phyloP scores from a whole-genome alignment of 2,797 vertebrate genomes.

The Gobionotothen gibberifrons region DNA sequence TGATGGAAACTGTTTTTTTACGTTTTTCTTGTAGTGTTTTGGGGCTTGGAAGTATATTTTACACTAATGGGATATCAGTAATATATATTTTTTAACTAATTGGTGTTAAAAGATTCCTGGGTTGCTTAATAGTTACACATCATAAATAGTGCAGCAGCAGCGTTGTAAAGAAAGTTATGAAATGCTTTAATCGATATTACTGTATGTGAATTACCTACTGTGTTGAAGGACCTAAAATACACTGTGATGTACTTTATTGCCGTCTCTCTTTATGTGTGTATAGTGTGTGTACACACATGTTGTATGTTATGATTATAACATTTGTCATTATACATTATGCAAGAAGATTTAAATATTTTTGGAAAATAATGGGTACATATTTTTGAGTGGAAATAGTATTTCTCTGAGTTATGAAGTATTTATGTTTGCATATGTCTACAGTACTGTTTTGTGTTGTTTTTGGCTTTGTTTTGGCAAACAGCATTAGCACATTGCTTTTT shows the following conservation, averaged over 20 bases:
- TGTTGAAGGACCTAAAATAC: neutral
- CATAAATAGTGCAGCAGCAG: neutral
- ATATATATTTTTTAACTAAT: neutral
- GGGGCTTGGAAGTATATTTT: neutral
- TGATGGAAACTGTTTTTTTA: neutral
- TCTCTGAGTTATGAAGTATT: slow-evolving; percentile 32
- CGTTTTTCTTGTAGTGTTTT: neutral
- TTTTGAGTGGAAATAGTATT: neutral
- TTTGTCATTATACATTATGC: slow-evolving; percentile 1
- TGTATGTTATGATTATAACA: neutral
- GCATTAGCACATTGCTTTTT: neutral
- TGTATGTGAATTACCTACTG: neutral
- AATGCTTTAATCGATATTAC: neutral
- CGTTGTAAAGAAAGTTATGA: neutral
- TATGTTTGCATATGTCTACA: neutral
- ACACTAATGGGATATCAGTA: neutral
- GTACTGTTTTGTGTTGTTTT: neutral
- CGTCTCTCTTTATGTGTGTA: neutral
- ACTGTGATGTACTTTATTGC: neutral
- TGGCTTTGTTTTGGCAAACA: neutral
- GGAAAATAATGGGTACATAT: neutral
- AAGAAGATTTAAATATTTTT: slow-evolving; percentile 17
- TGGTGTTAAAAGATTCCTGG: neutral
- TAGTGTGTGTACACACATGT: too few species aligned
- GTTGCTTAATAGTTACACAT: neutral